A percentile compares a stretch with the other conserved stretches of the same genome.
phyloP scores from a whole-genome alignment of 2,797 vertebrate genomes.

The Hoplostethus atlanticus region DNA sequence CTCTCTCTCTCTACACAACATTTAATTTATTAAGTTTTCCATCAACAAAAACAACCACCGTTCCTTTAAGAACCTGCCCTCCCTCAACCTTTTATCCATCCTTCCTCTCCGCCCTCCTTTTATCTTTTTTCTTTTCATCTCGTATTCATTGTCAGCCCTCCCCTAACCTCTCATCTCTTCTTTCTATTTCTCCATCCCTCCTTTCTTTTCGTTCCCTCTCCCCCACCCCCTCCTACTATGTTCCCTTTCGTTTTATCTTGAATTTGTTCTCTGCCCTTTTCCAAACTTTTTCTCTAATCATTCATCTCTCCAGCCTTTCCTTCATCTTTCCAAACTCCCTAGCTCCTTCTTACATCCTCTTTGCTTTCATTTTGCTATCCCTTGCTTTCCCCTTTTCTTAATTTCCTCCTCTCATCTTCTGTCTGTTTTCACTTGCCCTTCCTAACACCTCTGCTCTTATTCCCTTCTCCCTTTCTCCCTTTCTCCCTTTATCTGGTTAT shows the following conservation, averaged over 20 bases:
- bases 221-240: background rate
- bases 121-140: slow-evolving; percentile 17
- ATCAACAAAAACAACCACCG: slow-evolving; percentile 21
- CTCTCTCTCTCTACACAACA: background rate
- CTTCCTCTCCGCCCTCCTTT: slow-evolving; percentile 13
- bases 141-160: slow-evolving; percentile 5
- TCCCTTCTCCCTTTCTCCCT: slow-evolving; percentile 6
- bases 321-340: slow-evolving; percentile 13
- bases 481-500: slow-evolving; percentile 9
- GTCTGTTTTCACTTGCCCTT: background rate
- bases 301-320: slow-evolving; percentile 14
- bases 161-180: slow-evolving; percentile 7
- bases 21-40: slow-evolving; percentile 37
- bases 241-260: slow-evolving; percentile 22
- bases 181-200: background rate
- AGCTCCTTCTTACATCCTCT: slow-evolving; percentile 2
- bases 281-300: slow-evolving; percentile 29
- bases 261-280: slow-evolving; percentile 23
- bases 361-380: slow-evolving; percentile 3
- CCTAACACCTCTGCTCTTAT: slow-evolving; percentile 11
- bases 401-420: background rate
- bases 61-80: slow-evolving; percentile 19
- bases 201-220: background rate
- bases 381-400: background rate
- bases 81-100: background rate